Conservation (phyloP, 1,140 invertebrate species). For the Gryllus bimaculatus region DNA sequence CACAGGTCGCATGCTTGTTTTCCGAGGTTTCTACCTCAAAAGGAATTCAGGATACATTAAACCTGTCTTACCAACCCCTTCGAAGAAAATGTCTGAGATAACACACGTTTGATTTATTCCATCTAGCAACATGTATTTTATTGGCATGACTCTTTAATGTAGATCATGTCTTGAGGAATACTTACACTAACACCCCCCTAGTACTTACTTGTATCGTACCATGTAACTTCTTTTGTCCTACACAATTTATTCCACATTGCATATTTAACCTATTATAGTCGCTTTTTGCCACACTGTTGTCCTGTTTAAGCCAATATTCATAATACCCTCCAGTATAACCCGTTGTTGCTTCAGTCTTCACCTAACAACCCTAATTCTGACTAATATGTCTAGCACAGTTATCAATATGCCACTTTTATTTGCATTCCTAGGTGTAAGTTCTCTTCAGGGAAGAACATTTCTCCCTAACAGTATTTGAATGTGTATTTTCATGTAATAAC, state of each 20-base stretch:
- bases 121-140: neutral
- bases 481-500: neutral
- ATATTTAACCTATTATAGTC: neutral
- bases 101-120: too few relatives aligned
- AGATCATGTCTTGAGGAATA: neutral
- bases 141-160: neutral
- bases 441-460: neutral
- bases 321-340: too few relatives aligned
- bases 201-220: neutral
- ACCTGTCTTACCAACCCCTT: too few relatives aligned
- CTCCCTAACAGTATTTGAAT: neutral
- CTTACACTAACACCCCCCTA: neutral
- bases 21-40: too few relatives aligned
- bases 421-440: neutral
- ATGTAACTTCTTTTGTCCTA: neutral
- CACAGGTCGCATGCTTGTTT: too few relatives aligned
- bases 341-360: too few relatives aligned
- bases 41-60: too few relatives aligned
- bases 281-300: too few relatives aligned
- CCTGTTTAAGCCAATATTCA: too few relatives aligned
- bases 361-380: too few relatives aligned
- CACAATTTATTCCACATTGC: neutral
- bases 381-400: neutral
- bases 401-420: neutral
- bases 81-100: too few relatives aligned